Evolutionary conservation across 2,113 vertebrate species (phyloP).

Genomic region (Microtus ochrogaster): DNA sequence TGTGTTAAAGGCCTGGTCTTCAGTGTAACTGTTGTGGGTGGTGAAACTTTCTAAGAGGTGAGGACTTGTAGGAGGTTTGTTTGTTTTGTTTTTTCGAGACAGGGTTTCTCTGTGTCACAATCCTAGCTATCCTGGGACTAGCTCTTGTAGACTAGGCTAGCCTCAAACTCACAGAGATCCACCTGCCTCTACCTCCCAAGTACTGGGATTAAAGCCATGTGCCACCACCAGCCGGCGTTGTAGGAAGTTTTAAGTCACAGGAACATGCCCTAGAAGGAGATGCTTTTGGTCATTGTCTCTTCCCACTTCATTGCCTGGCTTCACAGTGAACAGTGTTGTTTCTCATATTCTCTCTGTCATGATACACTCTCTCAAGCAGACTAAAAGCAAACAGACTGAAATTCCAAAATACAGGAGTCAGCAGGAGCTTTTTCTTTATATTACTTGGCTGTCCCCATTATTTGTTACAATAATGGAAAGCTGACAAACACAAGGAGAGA

Average conservation of each 20-base stretch:
- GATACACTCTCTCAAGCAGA: background rate
- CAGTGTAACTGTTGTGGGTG: background rate
- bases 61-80: too few species aligned
- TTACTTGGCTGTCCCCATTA: background rate
- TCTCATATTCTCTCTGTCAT: background rate
- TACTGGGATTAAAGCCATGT: too few species aligned
- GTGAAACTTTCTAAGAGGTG: background rate
- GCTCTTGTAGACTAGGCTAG: too few species aligned
- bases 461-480: background rate
- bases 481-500: background rate
- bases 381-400: background rate
- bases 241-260: background rate
- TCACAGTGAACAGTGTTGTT: background rate
- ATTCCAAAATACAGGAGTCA: background rate
- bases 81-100: too few species aligned
- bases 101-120: too few species aligned
- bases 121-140: too few species aligned
- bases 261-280: background rate
- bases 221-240: too few species aligned
- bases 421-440: background rate
- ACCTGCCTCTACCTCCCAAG: too few species aligned
- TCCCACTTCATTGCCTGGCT: background rate
- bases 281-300: background rate
- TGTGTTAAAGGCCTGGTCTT: background rate
- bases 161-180: too few species aligned